Evolutionary conservation across 1,140 invertebrate species (phyloP).

Genomic region (Phymorhynchus buccinoides): DNA sequence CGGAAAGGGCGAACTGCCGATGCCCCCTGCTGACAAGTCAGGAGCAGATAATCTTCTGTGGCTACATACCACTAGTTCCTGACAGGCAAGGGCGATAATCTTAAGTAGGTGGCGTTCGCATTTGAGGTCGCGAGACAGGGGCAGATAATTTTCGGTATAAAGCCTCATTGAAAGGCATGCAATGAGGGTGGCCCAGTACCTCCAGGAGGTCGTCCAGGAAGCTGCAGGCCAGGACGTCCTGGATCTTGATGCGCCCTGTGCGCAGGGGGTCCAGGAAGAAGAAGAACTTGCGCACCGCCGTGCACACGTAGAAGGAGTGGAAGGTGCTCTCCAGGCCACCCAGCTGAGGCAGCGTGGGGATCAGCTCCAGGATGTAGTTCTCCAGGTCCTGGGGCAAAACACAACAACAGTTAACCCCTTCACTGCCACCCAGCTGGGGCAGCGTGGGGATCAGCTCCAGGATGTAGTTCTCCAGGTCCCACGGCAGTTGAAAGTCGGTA

Average conservation of each 20-base stretch:
- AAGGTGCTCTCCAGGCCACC: constrained; percentile 93
- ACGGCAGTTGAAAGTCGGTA: no score
- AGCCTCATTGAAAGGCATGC: no score
- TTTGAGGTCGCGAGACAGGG: no score
- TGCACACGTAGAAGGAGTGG: constrained; percentile 96
- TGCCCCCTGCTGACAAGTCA: no score
- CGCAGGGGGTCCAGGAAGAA: constrained; percentile 82
- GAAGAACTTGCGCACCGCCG: constrained; percentile 94
- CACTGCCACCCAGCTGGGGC: constrained; percentile 84
- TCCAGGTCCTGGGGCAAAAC: constrained; percentile 84
- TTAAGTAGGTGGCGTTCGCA: no score
- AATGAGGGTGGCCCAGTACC: no score
- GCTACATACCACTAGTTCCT: no score
- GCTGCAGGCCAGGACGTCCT: constrained; percentile 91
- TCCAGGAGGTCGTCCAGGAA: constrained; percentile 82
- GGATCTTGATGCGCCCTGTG: constrained; percentile 90
- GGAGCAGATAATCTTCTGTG: no score
- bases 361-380: constrained; percentile 93
- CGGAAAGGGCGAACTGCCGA: no score
- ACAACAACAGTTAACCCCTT: no score
- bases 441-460: constrained; percentile 92
- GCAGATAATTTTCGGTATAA: no score
- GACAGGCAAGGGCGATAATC: no score
- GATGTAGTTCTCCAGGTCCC: constrained; percentile 97
- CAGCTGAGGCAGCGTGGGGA: constrained; percentile 87